These are phyloP conservation scores for Butorides virescens DNA, from an alignment of 2,113 vertebrate genomes.

Conservation along the genomic window DNA sequence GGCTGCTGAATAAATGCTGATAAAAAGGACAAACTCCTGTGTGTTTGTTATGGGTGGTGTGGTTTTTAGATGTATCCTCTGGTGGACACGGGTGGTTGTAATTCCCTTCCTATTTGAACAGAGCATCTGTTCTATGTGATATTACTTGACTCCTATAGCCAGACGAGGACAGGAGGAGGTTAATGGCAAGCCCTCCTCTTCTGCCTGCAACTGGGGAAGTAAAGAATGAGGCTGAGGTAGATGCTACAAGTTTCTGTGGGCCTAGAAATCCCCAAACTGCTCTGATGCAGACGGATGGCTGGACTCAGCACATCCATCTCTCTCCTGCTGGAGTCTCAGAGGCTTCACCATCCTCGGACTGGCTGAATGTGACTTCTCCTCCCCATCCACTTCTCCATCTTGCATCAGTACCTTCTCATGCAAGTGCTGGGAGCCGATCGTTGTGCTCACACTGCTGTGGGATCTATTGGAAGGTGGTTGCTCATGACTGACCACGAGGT, in stretches of 20 bases:
- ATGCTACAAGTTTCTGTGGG: not conserved
- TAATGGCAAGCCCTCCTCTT: not conserved
- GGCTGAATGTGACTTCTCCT: not conserved
- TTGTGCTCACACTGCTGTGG: not conserved
- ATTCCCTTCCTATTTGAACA: not conserved
- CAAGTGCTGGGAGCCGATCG: accelerated
- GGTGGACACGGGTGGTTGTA: not conserved
- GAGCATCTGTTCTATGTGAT: not conserved
- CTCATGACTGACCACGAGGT: accelerated
- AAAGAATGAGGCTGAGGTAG: not conserved
- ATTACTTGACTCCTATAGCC: not conserved
- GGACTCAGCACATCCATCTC: not conserved
- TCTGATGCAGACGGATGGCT: too few relatives aligned
- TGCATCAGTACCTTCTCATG: accelerated
- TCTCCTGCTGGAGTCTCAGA: not conserved
- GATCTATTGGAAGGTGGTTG: not conserved
- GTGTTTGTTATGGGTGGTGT: constrained; percentile 24
- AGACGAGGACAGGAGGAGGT: not conserved
- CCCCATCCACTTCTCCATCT: not conserved
- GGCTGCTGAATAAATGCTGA: constrained; percentile 70
- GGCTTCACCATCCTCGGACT: not conserved
- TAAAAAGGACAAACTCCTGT: constrained; percentile 62
- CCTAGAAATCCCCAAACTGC: not conserved
- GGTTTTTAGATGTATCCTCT: not conserved
- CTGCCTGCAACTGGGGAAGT: not conserved